phyloP scores from a whole-genome alignment of 2,888 invertebrate genomes.

The Periphyllus acericola region DNA sequence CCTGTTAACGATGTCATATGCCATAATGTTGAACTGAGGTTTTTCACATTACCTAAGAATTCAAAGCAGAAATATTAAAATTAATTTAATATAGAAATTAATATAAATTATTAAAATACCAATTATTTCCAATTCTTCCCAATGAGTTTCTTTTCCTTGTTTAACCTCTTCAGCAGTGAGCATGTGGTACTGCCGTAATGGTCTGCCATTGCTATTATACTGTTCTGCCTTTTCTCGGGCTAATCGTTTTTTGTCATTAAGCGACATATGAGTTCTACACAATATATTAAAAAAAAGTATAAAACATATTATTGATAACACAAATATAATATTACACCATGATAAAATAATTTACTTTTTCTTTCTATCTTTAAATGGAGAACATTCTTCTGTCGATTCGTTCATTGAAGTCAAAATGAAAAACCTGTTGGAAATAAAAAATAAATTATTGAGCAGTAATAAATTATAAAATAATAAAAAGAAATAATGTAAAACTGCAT shows the following conservation, averaged over 20 bases:
- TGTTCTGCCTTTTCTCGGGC: constrained; percentile 57
- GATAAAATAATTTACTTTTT: constrained; percentile 40
- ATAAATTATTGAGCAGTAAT: neutral
- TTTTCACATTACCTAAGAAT: constrained; percentile 87
- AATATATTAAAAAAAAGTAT: neutral
- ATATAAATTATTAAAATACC: constrained; percentile 68
- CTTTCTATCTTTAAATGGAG: constrained; percentile 60
- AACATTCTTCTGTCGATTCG: constrained; percentile 57
- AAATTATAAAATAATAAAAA: neutral
- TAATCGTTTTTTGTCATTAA: constrained; percentile 55
- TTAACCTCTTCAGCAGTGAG: constrained; percentile 94
- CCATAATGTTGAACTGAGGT: constrained; percentile 92
- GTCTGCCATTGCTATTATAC: constrained; percentile 48
- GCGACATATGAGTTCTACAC: constrained; percentile 55
- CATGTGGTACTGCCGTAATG: constrained; percentile 83
- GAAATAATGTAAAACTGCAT: neutral
- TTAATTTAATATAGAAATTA: neutral
- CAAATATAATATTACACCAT: neutral
- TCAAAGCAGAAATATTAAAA: constrained; percentile 47
- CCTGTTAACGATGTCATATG: constrained; percentile 91
- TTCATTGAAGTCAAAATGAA: constrained; percentile 48
- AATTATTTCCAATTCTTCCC: constrained; percentile 91
- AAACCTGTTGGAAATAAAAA: constrained; percentile 27
- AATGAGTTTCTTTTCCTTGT: constrained; percentile 90
- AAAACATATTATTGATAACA: neutral